Conservation (phyloP, 2,888 invertebrate species). For the Rhaphigaster nebulosa region DNA sequence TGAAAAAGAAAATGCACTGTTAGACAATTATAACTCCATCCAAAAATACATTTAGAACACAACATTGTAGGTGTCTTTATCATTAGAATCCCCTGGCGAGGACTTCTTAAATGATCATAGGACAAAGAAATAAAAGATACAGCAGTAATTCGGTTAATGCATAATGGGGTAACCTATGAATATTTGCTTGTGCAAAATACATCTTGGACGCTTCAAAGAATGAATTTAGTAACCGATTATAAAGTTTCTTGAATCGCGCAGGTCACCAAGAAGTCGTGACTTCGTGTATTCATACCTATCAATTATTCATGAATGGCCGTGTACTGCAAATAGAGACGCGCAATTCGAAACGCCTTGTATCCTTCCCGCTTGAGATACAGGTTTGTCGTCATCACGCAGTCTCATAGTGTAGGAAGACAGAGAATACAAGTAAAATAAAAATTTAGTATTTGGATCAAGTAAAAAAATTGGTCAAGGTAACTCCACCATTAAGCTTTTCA, state of each 20-base stretch:
- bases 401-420: no score
- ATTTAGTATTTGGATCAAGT: no score
- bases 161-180: not conserved
- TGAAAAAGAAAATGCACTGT: not conserved
- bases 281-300: not conserved
- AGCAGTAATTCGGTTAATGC: not conserved
- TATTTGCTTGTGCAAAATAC: not conserved
- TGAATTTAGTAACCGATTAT: not conserved
- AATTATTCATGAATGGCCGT: slow-evolving; percentile 24
- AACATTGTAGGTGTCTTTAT: not conserved
- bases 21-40: slow-evolving; percentile 10
- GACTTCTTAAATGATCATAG: no score
- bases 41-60: not conserved
- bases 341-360: not conserved
- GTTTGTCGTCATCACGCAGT: not conserved
- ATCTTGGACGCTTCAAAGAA: not conserved
- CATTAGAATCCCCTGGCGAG: not conserved
- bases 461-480: no score
- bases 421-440: no score
- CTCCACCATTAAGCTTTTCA: no score
- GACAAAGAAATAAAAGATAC: not conserved
- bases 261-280: slow-evolving; percentile 3
- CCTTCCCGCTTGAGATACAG: not conserved
- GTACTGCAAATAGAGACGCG: not conserved
- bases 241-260: not conserved